These are phyloP conservation scores for Cotesia chilonis DNA, from an alignment of 1,140 invertebrate species.

Conservation along the genomic window DNA sequence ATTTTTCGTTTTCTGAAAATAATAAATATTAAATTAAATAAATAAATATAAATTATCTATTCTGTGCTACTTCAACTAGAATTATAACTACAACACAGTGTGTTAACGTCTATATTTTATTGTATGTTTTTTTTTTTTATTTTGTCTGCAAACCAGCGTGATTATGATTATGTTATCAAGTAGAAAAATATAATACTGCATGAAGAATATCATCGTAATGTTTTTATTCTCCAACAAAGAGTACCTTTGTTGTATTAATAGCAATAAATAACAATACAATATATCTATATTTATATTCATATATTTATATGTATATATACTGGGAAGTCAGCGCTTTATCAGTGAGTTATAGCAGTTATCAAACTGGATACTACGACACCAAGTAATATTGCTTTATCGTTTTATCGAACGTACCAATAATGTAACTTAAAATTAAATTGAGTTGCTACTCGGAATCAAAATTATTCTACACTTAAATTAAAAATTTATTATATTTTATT, in stretches of 20 bases:
- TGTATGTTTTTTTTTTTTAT: no score
- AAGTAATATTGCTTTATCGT: not conserved
- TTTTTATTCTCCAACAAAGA: not conserved
- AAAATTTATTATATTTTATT: no score
- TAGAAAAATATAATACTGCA: not conserved
- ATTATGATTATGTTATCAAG: no score
- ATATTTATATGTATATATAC: not conserved
- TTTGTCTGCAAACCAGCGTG: no score
- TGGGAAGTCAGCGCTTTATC: not conserved
- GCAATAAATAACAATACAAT: not conserved
- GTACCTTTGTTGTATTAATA: not conserved
- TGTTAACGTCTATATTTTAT: no score
- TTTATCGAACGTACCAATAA: not conserved
- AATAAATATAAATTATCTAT: not conserved
- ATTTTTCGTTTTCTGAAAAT: conserved; percentile 46
- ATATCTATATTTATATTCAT: no score
- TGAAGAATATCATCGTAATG: not conserved
- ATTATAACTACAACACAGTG: not conserved
- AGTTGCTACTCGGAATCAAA: no score
- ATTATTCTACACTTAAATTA: no score
- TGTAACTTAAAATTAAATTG: no score
- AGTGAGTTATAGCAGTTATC: not conserved
- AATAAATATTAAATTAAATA: conserved; percentile 29
- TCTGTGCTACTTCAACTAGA: not conserved
- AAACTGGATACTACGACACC: conserved; percentile 3